A percentile compares a stretch with the other conserved stretches of the same genome.
Evolutionary conservation across 1,140 invertebrate species (phyloP).

Genomic region (Metopolophium dirhodum): DNA sequence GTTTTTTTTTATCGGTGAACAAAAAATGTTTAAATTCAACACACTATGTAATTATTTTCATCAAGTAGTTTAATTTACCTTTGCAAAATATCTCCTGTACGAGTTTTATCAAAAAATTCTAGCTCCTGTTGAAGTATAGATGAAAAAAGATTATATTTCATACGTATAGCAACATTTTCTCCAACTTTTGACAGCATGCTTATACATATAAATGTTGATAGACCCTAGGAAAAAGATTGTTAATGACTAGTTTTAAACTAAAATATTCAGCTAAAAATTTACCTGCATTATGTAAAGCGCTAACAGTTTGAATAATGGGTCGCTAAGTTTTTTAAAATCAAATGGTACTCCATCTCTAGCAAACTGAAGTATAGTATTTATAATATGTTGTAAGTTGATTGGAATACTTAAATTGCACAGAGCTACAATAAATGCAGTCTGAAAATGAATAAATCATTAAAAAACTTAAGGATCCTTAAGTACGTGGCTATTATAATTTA

Average conservation of each 20-base stretch:
- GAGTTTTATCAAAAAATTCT: conserved; percentile 87
- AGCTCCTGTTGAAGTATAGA: conserved; percentile 88
- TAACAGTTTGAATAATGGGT: conserved; percentile 72
- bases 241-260: conserved; percentile 53
- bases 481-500: background rate
- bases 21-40: background rate
- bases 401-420: conserved; percentile 84
- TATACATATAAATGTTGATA: conserved; percentile 90
- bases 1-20: background rate
- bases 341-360: conserved; percentile 61
- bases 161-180: conserved; percentile 80
- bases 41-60: background rate
- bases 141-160: conserved; percentile 82
- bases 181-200: conserved; percentile 83
- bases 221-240: conserved; percentile 69
- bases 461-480: background rate
- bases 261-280: conserved; percentile 60
- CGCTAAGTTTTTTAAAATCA: conserved; percentile 71
- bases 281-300: conserved; percentile 76
- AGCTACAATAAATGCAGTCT: conserved; percentile 83
- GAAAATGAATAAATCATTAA: conserved; percentile 60
- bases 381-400: conserved; percentile 74
- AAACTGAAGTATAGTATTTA: conserved; percentile 75
- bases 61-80: conserved; percentile 65
- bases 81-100: conserved; percentile 90